Base-by-base conservation (phyloP, 2,888 invertebrate species). In the Diarsia dahlii region DNA sequence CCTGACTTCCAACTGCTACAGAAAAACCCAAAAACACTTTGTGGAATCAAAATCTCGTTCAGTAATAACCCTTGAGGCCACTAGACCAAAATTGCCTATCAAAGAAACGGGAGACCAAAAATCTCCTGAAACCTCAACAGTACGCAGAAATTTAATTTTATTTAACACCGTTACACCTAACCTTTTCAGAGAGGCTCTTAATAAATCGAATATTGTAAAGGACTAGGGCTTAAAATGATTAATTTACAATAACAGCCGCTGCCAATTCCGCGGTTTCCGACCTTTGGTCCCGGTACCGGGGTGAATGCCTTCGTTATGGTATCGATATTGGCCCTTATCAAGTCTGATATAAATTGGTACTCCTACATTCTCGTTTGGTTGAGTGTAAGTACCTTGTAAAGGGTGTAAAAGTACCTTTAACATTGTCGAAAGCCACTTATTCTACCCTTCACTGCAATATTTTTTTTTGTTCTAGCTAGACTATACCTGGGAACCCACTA, bases 261-360 rank as follows among this genome's bases (percentile, higher is more conserved):
- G 48, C 20, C 48, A 34, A 72, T 70, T 68, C 58, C 23, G 81
- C 23, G 70, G 63, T 63, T 54, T 45, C 23, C 58, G 58, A 54
- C 67, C 65, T 28, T 34, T 68, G 10, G 46, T 13, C 45, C 56
- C 56, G 20, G 45, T 45, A 3, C 63, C 15, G 60, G 52, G 66
- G 78, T 73, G 52, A 82, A 52, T 67, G 66, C 20, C 58, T 63
- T 70, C 46, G 58, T 73, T 63, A 73, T 34, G 67, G 39, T 52
- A 62, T 64, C 28, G 58, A 68, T 23, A 76, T 60, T 54, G 48
- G 8, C 20, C 9, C 64, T 12, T 18, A 28, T 46, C 52, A 58
- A 56, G 34, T 56, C 18, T 56, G 50, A 56, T 39, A 77, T 39
- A 45, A 69, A 76, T 64, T 76, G 56, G n/a, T 28, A 45, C 77